Evolutionary conservation across 2,888 invertebrate species (phyloP).

Genomic region (Lasioglossum figueresi): DNA sequence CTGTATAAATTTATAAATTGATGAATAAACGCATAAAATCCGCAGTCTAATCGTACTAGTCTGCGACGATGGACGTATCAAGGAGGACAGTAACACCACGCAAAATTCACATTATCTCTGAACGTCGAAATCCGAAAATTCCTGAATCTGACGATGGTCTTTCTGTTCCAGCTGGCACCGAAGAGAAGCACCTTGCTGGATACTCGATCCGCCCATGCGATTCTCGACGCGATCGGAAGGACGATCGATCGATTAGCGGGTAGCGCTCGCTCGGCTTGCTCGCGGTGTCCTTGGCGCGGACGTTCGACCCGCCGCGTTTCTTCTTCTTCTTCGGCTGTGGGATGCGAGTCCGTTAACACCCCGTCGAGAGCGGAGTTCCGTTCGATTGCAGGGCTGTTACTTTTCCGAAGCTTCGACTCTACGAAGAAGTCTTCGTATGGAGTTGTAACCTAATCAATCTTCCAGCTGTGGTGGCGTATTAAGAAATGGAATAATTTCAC

Average conservation of each 20-base stretch:
- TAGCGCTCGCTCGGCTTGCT: background rate
- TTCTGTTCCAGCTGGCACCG: background rate
- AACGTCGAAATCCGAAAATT: background rate
- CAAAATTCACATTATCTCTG: background rate
- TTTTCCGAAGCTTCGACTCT: no score
- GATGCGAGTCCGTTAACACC: slow-evolving; percentile 3
- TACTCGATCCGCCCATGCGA: slow-evolving; percentile 24
- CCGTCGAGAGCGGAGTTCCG: background rate
- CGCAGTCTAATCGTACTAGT: background rate
- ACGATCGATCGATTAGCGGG: slow-evolving; percentile 32
- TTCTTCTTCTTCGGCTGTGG: background rate
- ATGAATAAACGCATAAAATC: background rate
- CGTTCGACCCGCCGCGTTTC: background rate
- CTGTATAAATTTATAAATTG: no score
- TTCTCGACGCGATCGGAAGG: slow-evolving; percentile 17
- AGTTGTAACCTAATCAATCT: no score
- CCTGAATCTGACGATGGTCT: background rate
- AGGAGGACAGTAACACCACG: no score
- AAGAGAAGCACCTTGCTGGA: slow-evolving; percentile 58
- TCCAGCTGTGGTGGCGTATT: no score
- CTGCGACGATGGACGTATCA: no score
- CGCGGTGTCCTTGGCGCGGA: slow-evolving; percentile 5
- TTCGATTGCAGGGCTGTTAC: background rate
- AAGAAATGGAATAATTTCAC: no score
- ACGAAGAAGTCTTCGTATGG: no score